Conservation (phyloP, 2,888 invertebrate species). For the Herminia tarsipennalis region DNA sequence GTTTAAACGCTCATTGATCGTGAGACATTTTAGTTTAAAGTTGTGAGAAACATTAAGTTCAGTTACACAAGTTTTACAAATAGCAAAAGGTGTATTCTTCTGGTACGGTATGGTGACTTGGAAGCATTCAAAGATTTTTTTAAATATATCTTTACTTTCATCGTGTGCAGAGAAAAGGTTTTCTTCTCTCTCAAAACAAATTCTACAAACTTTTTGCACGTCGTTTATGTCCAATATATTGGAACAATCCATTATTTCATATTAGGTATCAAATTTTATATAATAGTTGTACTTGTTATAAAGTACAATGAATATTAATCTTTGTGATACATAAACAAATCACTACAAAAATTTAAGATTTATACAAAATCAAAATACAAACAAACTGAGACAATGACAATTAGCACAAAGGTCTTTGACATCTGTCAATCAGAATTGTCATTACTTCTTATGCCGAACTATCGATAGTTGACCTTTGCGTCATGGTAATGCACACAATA, state of each 20-base stretch:
- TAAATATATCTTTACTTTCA: constrained; percentile 53
- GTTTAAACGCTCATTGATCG: constrained; percentile 59
- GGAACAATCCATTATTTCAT: constrained; percentile 12
- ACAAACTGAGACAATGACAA: too few species aligned
- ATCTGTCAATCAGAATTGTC: too few species aligned
- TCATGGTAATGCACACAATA: too few species aligned
- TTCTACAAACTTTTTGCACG: constrained; percentile 49
- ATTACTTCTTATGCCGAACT: too few species aligned
- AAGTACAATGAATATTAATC: too few species aligned
- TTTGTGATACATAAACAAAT: too few species aligned
- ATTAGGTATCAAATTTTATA: neutral
- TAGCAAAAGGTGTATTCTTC: constrained; percentile 54
- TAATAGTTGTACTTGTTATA: too few species aligned
- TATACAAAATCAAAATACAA: too few species aligned
- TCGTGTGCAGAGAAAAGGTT: constrained; percentile 50
- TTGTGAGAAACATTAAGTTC: constrained; percentile 61
- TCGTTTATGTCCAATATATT: neutral
- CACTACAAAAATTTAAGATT: too few species aligned
- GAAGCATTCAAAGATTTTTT: constrained; percentile 66
- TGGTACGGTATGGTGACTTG: constrained; percentile 56
- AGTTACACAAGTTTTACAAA: constrained; percentile 62
- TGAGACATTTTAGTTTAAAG: constrained; percentile 67
- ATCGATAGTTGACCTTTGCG: too few species aligned
- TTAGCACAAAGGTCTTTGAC: too few species aligned
- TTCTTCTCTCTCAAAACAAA: constrained; percentile 58